phyloP scores from a whole-genome alignment of 1,140 invertebrate genomes.

The Melipona quadrifasciata region DNA sequence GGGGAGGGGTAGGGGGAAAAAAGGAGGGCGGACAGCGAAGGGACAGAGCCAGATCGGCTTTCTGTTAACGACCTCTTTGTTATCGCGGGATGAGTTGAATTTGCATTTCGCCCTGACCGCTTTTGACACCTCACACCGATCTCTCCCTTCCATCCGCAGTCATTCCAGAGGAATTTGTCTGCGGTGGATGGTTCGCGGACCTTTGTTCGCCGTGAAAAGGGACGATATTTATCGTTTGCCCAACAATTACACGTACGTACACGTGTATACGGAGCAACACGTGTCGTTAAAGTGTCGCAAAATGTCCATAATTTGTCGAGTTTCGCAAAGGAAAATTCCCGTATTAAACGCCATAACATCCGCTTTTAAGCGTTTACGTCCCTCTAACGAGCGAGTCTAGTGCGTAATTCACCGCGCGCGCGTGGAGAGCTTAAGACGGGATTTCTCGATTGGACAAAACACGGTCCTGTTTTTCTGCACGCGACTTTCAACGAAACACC shows the following conservation, averaged over 20 bases:
- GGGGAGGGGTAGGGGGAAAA: not conserved
- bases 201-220: not conserved
- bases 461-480: no score
- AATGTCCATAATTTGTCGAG: not conserved
- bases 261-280: not conserved
- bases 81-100: slow-evolving; percentile 31
- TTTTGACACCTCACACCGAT: not conserved
- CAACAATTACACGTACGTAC: not conserved
- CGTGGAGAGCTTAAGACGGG: no score
- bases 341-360: not conserved
- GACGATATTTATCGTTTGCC: not conserved
- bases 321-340: not conserved
- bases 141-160: not conserved
- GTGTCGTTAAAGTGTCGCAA: not conserved
- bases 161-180: slow-evolving; percentile 4
- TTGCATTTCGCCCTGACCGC: slow-evolving; percentile 30
- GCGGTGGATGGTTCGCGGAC: not conserved
- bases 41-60: not conserved
- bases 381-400: no score
- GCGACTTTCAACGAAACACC: no score
- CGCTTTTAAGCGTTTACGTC: not conserved
- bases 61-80: slow-evolving; percentile 46
- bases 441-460: no score
- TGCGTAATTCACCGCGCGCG: no score
- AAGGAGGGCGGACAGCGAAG: not conserved